A percentile compares a stretch with the other conserved stretches of the same genome.
Evolutionary conservation across 92 coral and sea anemone species (phyloP).

Genomic region (Epizoanthus scotinus): DNA sequence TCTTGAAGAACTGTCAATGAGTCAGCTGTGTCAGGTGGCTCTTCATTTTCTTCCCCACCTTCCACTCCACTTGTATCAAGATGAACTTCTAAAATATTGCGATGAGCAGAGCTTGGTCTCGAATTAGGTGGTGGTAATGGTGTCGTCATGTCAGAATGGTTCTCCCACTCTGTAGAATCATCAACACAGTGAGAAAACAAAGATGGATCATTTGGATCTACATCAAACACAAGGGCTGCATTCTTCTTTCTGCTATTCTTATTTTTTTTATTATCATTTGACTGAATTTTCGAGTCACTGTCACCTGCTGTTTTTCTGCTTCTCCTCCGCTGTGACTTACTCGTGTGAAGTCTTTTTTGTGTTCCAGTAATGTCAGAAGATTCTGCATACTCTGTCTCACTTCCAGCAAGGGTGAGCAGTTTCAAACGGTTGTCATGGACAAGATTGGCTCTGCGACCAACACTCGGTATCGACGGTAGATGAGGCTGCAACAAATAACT

Average conservation of each 20-base stretch:
- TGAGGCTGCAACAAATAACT: constrained; percentile 78
- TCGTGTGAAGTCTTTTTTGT: constrained; percentile 44
- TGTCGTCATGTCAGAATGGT: constrained; percentile 35
- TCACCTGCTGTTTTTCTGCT: background rate
- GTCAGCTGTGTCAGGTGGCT: constrained; percentile 20
- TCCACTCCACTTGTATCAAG: constrained; percentile 1
- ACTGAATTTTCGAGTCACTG: background rate
- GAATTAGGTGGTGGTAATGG: constrained; percentile 88
- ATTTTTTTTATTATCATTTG: constrained; percentile 1
- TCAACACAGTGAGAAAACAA: constrained; percentile 66
- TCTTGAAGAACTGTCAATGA: background rate
- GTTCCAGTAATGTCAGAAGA: constrained; percentile 29
- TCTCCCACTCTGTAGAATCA: constrained; percentile 25
- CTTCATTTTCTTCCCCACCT: constrained; percentile 21
- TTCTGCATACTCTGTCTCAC: constrained; percentile 40
- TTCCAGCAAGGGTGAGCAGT: constrained; percentile 71
- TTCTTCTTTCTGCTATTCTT: constrained; percentile 33
- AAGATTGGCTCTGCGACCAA: constrained; percentile 68
- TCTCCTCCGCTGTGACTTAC: constrained; percentile 41
- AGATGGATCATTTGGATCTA: constrained; percentile 77
- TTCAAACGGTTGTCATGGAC: constrained; percentile 73
- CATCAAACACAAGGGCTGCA: constrained; percentile 70
- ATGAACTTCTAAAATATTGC: constrained; percentile 27
- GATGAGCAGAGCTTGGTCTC: constrained; percentile 60
- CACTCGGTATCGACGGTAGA: constrained; percentile 92